Base-by-base conservation (phyloP, 2,888 invertebrate genomes). In the Lacanobia wlatinum region DNA sequence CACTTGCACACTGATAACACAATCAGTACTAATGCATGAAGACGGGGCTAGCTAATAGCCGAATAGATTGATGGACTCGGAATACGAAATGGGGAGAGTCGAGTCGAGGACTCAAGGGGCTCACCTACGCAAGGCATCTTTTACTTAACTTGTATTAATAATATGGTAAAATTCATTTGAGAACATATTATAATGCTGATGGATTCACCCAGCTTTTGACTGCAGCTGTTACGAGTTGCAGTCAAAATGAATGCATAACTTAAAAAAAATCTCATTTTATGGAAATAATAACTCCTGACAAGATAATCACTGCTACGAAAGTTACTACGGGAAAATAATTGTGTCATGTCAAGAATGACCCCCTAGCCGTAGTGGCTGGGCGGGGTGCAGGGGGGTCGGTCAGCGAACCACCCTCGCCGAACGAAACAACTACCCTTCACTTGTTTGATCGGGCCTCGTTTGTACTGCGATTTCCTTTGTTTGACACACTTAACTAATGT, bases 401-500 rank as follows among this genome's bases (percentile, higher is more conserved):
- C 87, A 79, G 79, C 72, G 76, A 79, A 74, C 85, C 74, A 64
- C 76, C 74, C 60, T 59, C 72, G 38, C 58, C 61, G 70, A 76
- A 66, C 56, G 68, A 71, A 72, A 86, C 76, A 62, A 78, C 82
- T 53, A 82, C 71, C 82, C 84, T 66, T 66, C 76, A 71, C 60
- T 74, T 79, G 73, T 84, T 82, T 84, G 74, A 66, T 66, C 70
- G 56, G 38, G 71, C 48, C 71, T 65, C 65, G 73, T 83, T 84
- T 84, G 60, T 71, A 55, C 65, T 28, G 68, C 60, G 85, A 80
- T 86, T 85, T 79, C 55, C 76, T 73, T 84, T 82, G 82, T 71
- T 79, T 67, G 68, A 67, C 61, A 53, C 55, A 70, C 48, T 67
- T 73, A 34, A 63, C 68, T 69, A 52, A 70, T 60, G 69, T 61